Percentiles rank a stretch among this genome's conserved stretches.
These are phyloP conservation scores for Henricia sp. DNA, from an alignment of 53 echinoderm and acorn worm species.

Conservation along the genomic window DNA sequence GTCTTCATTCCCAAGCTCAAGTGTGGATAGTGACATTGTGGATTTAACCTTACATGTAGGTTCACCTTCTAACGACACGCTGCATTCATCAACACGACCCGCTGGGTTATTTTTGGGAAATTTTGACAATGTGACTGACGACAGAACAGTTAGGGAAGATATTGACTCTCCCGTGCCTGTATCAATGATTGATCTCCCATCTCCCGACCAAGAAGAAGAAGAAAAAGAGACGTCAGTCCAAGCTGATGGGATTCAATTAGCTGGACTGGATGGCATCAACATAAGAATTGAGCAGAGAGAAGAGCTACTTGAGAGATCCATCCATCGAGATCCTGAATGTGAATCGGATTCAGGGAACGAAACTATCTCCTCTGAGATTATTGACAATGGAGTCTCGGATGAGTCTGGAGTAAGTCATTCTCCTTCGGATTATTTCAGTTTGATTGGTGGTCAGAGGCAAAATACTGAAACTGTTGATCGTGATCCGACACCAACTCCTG, in stretches of 20 bases:
- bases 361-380: slow-evolving; percentile 94
- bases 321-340: slow-evolving; percentile 69
- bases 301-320: slow-evolving; percentile 36
- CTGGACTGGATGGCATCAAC: slow-evolving; percentile 86
- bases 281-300: slow-evolving; percentile 60
- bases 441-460: slow-evolving; percentile 9
- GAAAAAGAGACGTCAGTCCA: slow-evolving; percentile 71
- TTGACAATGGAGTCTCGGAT: slow-evolving; percentile 74
- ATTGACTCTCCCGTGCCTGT: slow-evolving; percentile 68
- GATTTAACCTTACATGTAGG: slow-evolving; percentile 29
- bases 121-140: background rate
- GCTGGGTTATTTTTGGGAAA: background rate
- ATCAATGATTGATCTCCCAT: slow-evolving; percentile 86
- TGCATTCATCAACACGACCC: background rate
- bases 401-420: slow-evolving; percentile 68
- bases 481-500: slow-evolving; percentile 50
- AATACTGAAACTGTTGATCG: slow-evolving; percentile 6
- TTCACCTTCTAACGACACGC: slow-evolving; percentile 14
- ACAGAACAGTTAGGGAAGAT: background rate
- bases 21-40: slow-evolving; percentile 55
- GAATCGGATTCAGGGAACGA: slow-evolving; percentile 98
- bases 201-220: slow-evolving; percentile 64
- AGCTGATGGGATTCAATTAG: slow-evolving; percentile 92
- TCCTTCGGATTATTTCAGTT: slow-evolving; percentile 72
- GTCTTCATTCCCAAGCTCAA: slow-evolving; percentile 17